A percentile compares a stretch with the other conserved stretches of the same genome.
phyloP scores from a whole-genome alignment of 2,888 invertebrate genomes.

The Bombylius discolor region DNA sequence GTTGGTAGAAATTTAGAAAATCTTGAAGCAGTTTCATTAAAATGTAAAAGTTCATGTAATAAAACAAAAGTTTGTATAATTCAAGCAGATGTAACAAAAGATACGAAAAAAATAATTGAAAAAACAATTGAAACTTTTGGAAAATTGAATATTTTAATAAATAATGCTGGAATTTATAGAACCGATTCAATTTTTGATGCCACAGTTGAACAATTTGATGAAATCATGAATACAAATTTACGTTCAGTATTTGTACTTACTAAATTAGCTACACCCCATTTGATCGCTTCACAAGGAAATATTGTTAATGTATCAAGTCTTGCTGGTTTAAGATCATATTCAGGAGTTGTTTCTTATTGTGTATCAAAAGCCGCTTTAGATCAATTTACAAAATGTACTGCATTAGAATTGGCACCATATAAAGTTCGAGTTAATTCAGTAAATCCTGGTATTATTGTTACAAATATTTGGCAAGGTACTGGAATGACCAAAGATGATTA shows the following conservation, averaged over 20 bases:
- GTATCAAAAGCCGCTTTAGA: slow-evolving; percentile 90
- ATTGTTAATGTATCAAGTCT: slow-evolving; percentile 92
- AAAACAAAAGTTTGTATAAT: slow-evolving; percentile 49
- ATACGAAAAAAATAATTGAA: slow-evolving; percentile 51
- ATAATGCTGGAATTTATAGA: slow-evolving; percentile 79
- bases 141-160: slow-evolving; percentile 63
- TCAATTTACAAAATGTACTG: slow-evolving; percentile 82
- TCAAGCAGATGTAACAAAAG: slow-evolving; percentile 49
- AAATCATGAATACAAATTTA: slow-evolving; percentile 76
- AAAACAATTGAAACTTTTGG: slow-evolving; percentile 52
- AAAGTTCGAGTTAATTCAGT: slow-evolving; percentile 80
- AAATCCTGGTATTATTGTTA: slow-evolving; percentile 85
- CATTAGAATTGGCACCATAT: slow-evolving; percentile 66
- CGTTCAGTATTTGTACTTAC: slow-evolving; percentile 65
- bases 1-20: slow-evolving; percentile 59
- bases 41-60: slow-evolving; percentile 39
- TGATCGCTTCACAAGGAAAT: slow-evolving; percentile 65
- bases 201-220: slow-evolving; percentile 69
- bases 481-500: slow-evolving; percentile 69
- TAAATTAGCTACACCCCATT: slow-evolving; percentile 68
- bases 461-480: slow-evolving; percentile 71
- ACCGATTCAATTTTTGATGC: slow-evolving; percentile 71
- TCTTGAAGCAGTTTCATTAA: slow-evolving; percentile 45
- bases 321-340: slow-evolving; percentile 74
- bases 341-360: slow-evolving; percentile 78